Evolutionary conservation across 2,888 invertebrate genomes (phyloP), one percentile per base, ranked within the genome.

Genomic region (Nomada ruficornis): DNA sequence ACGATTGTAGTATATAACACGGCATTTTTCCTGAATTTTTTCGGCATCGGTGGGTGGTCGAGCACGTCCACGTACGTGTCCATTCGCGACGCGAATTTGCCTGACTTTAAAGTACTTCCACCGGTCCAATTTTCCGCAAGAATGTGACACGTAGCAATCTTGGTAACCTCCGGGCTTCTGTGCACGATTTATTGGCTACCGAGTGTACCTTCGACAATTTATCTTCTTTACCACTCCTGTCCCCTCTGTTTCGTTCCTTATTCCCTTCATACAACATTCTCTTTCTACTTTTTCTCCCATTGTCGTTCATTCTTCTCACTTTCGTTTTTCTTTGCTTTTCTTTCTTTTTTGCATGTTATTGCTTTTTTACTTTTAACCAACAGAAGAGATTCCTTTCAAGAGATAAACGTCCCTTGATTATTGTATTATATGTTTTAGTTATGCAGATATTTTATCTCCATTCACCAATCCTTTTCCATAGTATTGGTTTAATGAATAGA

Each of bases 141-240:
- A 87, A 86, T 84, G 86, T 89, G 90, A 90, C 90, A 90, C 89
- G 87, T 89, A 88, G 86, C 90, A 90, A 90, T 90, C 86, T 90
- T 88, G 79, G 83, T 86, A 84, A 87, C 82, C 85, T 87, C 87
- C 69, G 83, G 80, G 85, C 83, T 79, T 72, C 57, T 79, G 70
- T 74, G 67, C 71, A 79, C 82, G 88, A 90, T 90, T 90, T 89
- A 90, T 89, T 78, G 85, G 86, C 87, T 83, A 89, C 86, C 86
- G 84, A 89, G 83, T 87, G 89, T 83, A 87, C 74, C 87, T 82
- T 81, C 85, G 76, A 85, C 90, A 80, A 89, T 88, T 89, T 87
- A 89, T 88, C 89, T 85, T 86, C 85, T 65, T 83, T 69, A 29
- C 71, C 68, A 20, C 57, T 44, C 68, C 44, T 23, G 44, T 26